These are phyloP conservation scores for Oryzias woworae DNA, from an alignment of 2,113 vertebrate genomes.

Conservation along the genomic window DNA sequence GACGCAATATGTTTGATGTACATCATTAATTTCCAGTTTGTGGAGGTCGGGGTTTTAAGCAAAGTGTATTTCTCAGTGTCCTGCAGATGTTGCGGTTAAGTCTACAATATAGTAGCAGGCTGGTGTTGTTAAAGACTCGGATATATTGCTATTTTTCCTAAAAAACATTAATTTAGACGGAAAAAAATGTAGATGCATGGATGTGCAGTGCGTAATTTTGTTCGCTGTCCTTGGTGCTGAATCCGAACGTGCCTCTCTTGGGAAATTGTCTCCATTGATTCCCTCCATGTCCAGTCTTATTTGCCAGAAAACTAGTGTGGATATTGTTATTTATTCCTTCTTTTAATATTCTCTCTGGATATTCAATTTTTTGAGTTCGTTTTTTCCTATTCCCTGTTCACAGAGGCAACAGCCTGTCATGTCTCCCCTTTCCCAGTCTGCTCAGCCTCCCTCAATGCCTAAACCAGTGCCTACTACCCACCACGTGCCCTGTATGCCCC, in stretches of 20 bases:
- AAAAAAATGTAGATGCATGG: background rate
- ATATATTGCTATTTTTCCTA: background rate
- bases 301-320: too few species aligned
- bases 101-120: background rate
- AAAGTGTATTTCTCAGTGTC: conserved; percentile 20
- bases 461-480: conserved; percentile 85
- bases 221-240: conserved; percentile 82
- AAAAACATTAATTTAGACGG: background rate
- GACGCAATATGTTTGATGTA: too few species aligned
- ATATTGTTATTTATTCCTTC: background rate
- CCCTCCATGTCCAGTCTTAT: too few species aligned
- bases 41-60: background rate
- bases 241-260: conserved; percentile 29
- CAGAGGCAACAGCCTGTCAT: conserved; percentile 71
- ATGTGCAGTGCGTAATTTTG: background rate
- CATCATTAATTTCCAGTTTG: too few species aligned
- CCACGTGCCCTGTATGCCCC: conserved; percentile 77
- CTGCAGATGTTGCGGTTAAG: conserved; percentile 28
- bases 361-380: too few species aligned
- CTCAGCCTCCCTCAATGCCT: conserved; percentile 80
- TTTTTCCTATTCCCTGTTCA: background rate
- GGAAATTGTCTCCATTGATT: too few species aligned
- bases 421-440: conserved; percentile 80
- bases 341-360: background rate
- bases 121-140: background rate